Base-by-base conservation (phyloP, 2,797 vertebrate genomes). In the Linurgus olivaceus region DNA sequence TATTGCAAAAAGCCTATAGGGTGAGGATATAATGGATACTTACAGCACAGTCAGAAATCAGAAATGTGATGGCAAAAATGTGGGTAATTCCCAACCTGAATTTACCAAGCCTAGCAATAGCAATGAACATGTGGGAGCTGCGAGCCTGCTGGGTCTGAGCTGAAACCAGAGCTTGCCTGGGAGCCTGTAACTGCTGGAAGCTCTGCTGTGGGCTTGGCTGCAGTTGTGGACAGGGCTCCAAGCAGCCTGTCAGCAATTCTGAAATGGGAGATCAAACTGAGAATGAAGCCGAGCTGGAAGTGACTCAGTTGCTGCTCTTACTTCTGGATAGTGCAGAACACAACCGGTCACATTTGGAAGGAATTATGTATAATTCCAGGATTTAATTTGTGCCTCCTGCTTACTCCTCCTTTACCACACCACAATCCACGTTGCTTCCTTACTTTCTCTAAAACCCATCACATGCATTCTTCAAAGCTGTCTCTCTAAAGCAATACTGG, bases 271-370 rank as follows among this genome's bases (percentile, higher is more conserved):
- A 74, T 8, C 0, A 4, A 62, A 71, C 29, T 42, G 45, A 45
- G 33, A 82, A 78, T 8, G 5, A 81, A 68, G 45, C 25, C 0
- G 9, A 73, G 42, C 33, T 82, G 47, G 62, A 79, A 85, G 38
- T 1, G 1, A 82, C 21, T 8, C 0, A 0, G 15, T 37, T 40
- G n/a, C 29, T 81, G 45, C 23, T 68, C 26, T 72, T 58, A 37
- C 13, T 83, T 78, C 48, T 45, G 55, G 28, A 44, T 17, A 90
- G 61, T 0, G 0, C 75, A 85, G 55, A 91, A 91, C 33, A 14
- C 35, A 70, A 35, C 15, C 0, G 2, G 48, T 47, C 73, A 47
- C 28, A 65, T n/a, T 67, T n/a, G 80, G 45, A 66, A 50, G 51
- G 17, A 73, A 40, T 33, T 44, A 61, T 16, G 21, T 4, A 1